phyloP scores from a whole-genome alignment of 2,113 vertebrate genomes.

The Etia nguti region DNA sequence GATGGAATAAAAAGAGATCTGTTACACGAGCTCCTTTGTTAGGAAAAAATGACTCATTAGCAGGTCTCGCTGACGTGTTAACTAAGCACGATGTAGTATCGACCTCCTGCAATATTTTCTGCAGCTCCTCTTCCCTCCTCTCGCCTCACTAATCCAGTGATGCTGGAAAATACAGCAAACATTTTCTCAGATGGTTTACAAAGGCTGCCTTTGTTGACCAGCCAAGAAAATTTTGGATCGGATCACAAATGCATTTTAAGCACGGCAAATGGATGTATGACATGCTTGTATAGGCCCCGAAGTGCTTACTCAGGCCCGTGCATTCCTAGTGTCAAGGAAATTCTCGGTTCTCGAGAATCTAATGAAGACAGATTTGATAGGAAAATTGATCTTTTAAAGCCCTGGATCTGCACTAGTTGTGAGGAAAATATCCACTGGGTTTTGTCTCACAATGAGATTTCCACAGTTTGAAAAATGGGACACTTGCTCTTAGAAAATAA shows the following conservation, averaged over 20 bases:
- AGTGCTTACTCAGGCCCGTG: not conserved
- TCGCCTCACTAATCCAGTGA: constrained; percentile 6
- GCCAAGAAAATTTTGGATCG: constrained; percentile 51
- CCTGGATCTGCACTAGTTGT: not conserved
- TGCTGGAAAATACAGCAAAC: constrained; percentile 53
- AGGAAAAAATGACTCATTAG: constrained; percentile 4
- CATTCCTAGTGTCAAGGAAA: constrained; percentile 25
- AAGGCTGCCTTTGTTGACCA: constrained; percentile 42
- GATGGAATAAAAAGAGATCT: not conserved
- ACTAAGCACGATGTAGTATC: not conserved
- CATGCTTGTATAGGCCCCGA: constrained; percentile 28
- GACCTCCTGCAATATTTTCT: constrained; percentile 2
- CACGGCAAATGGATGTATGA: constrained; percentile 33
- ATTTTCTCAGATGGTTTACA: constrained; percentile 48
- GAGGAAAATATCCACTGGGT: not conserved
- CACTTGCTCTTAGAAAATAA: constrained; percentile 10
- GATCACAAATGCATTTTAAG: constrained; percentile 38
- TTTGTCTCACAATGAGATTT: constrained; percentile 13
- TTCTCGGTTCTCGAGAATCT: not conserved
- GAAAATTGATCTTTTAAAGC: constrained; percentile 27
- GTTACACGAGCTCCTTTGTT: not conserved
- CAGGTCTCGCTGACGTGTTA: not conserved
- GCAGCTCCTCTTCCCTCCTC: constrained; percentile 15
- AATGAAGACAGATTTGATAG: constrained; percentile 32
- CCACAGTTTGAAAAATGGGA: constrained; percentile 19